Evolutionary conservation across 37 sponge, comb jelly and placozoan species (phyloP).

Genomic region (Crambe crambe): DNA sequence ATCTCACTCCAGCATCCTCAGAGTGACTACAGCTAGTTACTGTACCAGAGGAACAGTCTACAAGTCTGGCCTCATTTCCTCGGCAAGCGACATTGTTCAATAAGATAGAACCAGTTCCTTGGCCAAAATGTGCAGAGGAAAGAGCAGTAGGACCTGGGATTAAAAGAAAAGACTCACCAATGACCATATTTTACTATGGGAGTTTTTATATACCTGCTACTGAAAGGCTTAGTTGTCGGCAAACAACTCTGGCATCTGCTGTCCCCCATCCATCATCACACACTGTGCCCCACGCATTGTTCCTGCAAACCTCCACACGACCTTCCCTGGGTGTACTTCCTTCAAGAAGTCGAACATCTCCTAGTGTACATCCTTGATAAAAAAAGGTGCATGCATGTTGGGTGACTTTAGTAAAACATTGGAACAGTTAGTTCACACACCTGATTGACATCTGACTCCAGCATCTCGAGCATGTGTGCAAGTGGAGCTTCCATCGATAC

Average conservation of each 20-base stretch:
- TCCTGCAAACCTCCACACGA: neutral
- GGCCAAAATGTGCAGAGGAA: neutral
- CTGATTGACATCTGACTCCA: slow-evolving; percentile 36
- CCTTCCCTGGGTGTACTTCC: neutral
- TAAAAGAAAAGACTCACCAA: neutral
- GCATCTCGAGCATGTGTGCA: slow-evolving; percentile 1
- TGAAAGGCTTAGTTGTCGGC: neutral
- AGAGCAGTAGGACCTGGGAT: neutral
- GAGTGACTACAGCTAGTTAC: neutral
- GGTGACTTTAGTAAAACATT: neutral
- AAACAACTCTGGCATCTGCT: neutral
- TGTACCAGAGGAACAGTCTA: neutral
- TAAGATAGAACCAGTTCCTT: neutral
- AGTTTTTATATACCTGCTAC: neutral
- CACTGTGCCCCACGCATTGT: neutral
- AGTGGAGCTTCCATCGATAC: neutral
- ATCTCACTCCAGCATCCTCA: neutral
- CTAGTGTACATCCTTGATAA: neutral
- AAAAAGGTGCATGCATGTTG: too few relatives aligned
- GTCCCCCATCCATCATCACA: neutral
- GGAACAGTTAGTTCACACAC: neutral
- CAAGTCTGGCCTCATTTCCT: slow-evolving; percentile 14
- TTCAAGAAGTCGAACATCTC: neutral
- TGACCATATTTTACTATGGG: too few relatives aligned
- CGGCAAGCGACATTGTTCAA: slow-evolving; percentile 2